Evolutionary conservation across 2,113 vertebrate species (phyloP).

Genomic region (Fulica atra): DNA sequence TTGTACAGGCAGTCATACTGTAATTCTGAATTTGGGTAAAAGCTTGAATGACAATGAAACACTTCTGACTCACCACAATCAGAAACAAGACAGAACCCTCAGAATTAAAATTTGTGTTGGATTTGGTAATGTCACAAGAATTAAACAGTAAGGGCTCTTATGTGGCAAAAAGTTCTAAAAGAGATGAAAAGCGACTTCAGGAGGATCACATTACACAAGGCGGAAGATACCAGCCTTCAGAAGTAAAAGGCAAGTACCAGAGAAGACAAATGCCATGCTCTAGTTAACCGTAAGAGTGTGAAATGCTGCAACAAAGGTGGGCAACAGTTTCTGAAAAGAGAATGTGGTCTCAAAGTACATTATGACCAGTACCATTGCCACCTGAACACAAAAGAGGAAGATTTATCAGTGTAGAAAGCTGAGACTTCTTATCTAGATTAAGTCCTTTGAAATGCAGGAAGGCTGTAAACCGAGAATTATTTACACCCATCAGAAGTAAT

Average conservation of each 20-base stretch:
- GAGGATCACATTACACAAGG: neutral
- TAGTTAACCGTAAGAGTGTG: neutral
- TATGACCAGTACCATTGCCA: neutral
- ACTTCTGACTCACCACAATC: neutral
- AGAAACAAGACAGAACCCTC: neutral
- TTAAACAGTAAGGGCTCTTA: neutral
- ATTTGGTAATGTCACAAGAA: neutral
- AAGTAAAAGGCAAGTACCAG: neutral
- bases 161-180: neutral
- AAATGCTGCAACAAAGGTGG: neutral
- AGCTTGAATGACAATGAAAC: neutral
- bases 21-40: neutral
- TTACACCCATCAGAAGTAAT: slow-evolving; percentile 34
- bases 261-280: neutral
- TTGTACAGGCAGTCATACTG: neutral
- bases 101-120: neutral
- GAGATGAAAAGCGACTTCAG: neutral
- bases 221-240: neutral
- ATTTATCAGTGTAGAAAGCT: neutral
- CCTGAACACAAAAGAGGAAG: neutral
- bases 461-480: slow-evolving; percentile 22
- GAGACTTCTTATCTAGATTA: slow-evolving; percentile 1
- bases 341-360: neutral
- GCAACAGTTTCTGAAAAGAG: neutral
- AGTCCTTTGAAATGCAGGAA: slow-evolving; percentile 24